Conservation (phyloP, 2,113 vertebrate species). For the Burhinus oedicnemus region DNA sequence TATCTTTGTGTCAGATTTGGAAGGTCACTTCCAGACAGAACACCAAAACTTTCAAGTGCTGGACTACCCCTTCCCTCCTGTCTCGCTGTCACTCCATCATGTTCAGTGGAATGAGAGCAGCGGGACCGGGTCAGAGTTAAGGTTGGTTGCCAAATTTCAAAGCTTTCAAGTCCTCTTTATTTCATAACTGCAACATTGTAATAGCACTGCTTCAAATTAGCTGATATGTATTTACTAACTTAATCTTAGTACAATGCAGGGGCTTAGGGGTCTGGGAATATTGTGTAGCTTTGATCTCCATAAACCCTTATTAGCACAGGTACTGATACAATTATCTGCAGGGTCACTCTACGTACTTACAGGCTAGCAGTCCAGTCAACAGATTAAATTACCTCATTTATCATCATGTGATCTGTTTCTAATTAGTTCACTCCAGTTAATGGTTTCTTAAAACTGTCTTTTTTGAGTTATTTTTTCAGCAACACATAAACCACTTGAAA, state of each 20-base stretch:
- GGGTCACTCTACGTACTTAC: slow-evolving; percentile 7
- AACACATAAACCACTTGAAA: slow-evolving; percentile 52
- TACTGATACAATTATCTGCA: slow-evolving; percentile 53
- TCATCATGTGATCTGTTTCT: slow-evolving; percentile 62
- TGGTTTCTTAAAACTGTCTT: slow-evolving; percentile 46
- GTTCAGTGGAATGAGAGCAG: neutral
- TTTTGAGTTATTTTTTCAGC: slow-evolving; percentile 19
- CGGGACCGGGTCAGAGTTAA: neutral
- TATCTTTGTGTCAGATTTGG: neutral
- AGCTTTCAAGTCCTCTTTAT: slow-evolving; percentile 33
- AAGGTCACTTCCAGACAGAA: neutral
- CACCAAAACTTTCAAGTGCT: neutral
- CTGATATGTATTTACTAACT: slow-evolving; percentile 31
- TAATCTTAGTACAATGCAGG: slow-evolving; percentile 18
- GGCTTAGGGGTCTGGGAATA: slow-evolving; percentile 4
- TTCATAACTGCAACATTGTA: slow-evolving; percentile 17
- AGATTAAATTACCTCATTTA: slow-evolving; percentile 56
- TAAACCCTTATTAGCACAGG: slow-evolving; percentile 58
- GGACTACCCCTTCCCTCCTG: neutral
- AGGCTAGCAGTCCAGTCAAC: slow-evolving; percentile 29
- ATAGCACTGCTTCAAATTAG: slow-evolving; percentile 45
- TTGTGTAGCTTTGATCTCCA: slow-evolving; percentile 40
- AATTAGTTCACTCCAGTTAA: slow-evolving; percentile 47
- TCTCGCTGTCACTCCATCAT: neutral
- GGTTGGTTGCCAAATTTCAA: slow-evolving; percentile 46